Percentiles rank a stretch among this genome's conserved stretches.
Evolutionary conservation across 2,888 invertebrate genomes (phyloP).

Genomic region (Gordius sp.): DNA sequence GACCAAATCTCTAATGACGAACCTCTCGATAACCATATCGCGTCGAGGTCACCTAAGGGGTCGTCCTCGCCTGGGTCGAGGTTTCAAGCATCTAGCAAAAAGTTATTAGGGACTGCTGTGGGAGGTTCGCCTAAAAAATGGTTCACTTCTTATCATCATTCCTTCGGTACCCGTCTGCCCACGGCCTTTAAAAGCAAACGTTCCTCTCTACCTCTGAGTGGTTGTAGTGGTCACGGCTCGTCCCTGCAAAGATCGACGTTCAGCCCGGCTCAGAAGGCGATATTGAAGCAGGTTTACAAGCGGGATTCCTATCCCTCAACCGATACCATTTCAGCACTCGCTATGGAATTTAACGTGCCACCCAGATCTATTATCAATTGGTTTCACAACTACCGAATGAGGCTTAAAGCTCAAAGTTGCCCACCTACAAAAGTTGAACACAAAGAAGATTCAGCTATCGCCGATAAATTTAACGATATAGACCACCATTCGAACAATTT

Average conservation of each 20-base stretch:
- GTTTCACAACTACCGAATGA: slow-evolving; percentile 99
- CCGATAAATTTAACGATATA: neutral
- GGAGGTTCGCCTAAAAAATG: too few relatives aligned
- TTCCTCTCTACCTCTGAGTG: too few relatives aligned
- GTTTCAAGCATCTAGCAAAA: too few relatives aligned
- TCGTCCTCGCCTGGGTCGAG: too few relatives aligned
- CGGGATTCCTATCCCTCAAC: slow-evolving; percentile 89
- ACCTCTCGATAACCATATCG: too few relatives aligned
- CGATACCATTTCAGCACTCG: slow-evolving; percentile 75
- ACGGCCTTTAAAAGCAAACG: too few relatives aligned
- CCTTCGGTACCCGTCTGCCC: too few relatives aligned
- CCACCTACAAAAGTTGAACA: neutral
- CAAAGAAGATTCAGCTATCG: neutral
- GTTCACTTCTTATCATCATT: too few relatives aligned
- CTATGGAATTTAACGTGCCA: slow-evolving; percentile 60
- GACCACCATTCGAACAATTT: neutral
- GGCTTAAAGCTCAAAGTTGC: slow-evolving; percentile 42
- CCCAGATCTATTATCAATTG: slow-evolving; percentile 92
- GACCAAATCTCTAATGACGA: too few relatives aligned
- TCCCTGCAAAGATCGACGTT: slow-evolving; percentile 78
- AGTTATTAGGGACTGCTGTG: too few relatives aligned
- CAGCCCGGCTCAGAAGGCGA: slow-evolving; percentile 92
- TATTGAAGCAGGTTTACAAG: slow-evolving; percentile 65
- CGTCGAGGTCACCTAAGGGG: too few relatives aligned
- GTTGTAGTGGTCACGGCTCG: too few relatives aligned